These are phyloP conservation scores for Platynereis dumerilii DNA, from an alignment of 2,888 invertebrate species.

Conservation along the genomic window DNA sequence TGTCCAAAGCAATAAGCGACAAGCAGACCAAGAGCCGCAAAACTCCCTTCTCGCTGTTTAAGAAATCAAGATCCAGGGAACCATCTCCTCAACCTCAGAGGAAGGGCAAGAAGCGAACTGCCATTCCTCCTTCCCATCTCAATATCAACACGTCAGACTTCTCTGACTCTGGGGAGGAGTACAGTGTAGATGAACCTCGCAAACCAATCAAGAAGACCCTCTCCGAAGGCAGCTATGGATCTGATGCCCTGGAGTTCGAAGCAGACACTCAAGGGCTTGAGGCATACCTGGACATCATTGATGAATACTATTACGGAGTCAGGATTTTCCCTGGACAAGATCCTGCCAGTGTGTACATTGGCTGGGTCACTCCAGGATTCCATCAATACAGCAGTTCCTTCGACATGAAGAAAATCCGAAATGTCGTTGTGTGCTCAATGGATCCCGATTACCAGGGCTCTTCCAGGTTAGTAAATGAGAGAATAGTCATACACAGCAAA, in stretches of 20 bases:
- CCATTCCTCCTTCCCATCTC: slow-evolving; percentile 13
- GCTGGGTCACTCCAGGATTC: slow-evolving; percentile 99
- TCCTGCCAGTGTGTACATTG: slow-evolving; percentile 92
- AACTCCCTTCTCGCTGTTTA: slow-evolving; percentile 80
- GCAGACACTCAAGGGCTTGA: slow-evolving; percentile 49
- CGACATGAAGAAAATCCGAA: slow-evolving; percentile 58
- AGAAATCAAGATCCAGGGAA: slow-evolving; percentile 69
- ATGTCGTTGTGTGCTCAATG: slow-evolving; percentile 57
- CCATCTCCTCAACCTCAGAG: slow-evolving; percentile 69
- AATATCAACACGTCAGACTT: slow-evolving; percentile 34
- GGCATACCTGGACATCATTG: slow-evolving; percentile 70
- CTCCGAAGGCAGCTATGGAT: slow-evolving; percentile 36
- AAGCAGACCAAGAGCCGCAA: slow-evolving; percentile 66
- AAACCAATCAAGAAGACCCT: slow-evolving; percentile 27
- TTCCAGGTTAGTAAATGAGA: slow-evolving; percentile 62
- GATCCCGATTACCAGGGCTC: slow-evolving; percentile 73
- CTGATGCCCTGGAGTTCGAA: slow-evolving; percentile 40
- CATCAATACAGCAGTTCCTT: slow-evolving; percentile 58
- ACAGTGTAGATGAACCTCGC: slow-evolving; percentile 31
- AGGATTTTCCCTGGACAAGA: slow-evolving; percentile 92
- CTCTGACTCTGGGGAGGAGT: slow-evolving; percentile 41
- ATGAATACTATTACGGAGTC: slow-evolving; percentile 94
- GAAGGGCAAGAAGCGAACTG: slow-evolving; percentile 71
- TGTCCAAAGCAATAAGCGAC: slow-evolving; percentile 36
- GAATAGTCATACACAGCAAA: too few relatives aligned